Evolutionary conservation across 2,888 invertebrate genomes (phyloP).

Genomic region (Chrysina gloriosa): DNA sequence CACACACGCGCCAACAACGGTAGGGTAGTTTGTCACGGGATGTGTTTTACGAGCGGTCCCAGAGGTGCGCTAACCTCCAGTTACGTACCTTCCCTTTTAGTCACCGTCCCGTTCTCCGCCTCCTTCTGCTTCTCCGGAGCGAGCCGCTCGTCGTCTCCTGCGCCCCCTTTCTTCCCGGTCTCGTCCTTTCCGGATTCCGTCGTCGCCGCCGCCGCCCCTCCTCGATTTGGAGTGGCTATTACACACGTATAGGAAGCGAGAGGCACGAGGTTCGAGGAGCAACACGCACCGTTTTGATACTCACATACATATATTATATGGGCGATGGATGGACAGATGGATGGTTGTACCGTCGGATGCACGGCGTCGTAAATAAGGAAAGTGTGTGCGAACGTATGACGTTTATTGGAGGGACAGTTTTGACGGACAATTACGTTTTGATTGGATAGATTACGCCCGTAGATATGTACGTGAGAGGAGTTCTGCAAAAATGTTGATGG

Average conservation of each 20-base stretch:
- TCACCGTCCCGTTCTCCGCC: slow-evolving; percentile 48
- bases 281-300: slow-evolving; percentile 35
- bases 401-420: slow-evolving; percentile 33
- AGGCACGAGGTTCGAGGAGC: slow-evolving; percentile 9
- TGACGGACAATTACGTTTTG: slow-evolving; percentile 22
- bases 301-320: slow-evolving; percentile 38
- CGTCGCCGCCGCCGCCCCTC: slow-evolving; percentile 15
- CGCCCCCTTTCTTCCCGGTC: neutral
- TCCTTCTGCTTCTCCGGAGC: slow-evolving; percentile 16
- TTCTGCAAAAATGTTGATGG: too few relatives aligned
- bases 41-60: slow-evolving; percentile 66
- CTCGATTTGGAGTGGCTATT: slow-evolving; percentile 30
- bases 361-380: slow-evolving; percentile 32
- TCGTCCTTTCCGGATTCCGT: slow-evolving; percentile 17
- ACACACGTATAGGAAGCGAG: slow-evolving; percentile 23
- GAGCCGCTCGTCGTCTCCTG: slow-evolving; percentile 1
- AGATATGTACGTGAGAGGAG: neutral
- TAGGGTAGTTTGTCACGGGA: slow-evolving; percentile 62
- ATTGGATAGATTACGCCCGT: neutral
- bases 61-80: slow-evolving; percentile 64
- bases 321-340: slow-evolving; percentile 32
- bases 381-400: slow-evolving; percentile 32
- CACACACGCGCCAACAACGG: slow-evolving; percentile 30
- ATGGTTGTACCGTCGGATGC: slow-evolving; percentile 25
- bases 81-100: slow-evolving; percentile 66